Conservation (phyloP, 2,797 vertebrate genomes). For the Sebastolobus altivelis region DNA sequence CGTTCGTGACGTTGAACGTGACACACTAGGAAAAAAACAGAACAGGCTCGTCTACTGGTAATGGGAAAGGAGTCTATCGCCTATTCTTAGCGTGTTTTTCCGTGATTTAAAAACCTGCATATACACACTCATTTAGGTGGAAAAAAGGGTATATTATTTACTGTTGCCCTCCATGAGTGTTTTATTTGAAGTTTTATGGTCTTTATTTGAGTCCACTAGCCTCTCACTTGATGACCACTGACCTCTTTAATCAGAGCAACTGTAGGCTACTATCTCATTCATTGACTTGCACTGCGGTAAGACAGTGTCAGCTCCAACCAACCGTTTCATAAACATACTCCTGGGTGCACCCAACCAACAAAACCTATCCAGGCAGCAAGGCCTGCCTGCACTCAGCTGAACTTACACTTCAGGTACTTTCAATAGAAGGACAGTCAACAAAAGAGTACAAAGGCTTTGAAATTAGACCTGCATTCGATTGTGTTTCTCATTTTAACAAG, state of each 20-base stretch:
- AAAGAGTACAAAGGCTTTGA: background rate
- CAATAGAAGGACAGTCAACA: background rate
- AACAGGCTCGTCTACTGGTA: too few species aligned
- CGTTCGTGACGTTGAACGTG: too few species aligned
- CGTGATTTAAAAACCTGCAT: too few species aligned
- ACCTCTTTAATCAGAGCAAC: slow-evolving; percentile 59
- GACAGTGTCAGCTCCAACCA: slow-evolving; percentile 55
- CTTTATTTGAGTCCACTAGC: background rate
- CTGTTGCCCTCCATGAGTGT: background rate
- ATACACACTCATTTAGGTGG: background rate
- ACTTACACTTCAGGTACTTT: slow-evolving; percentile 12
- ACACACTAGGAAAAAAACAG: too few species aligned
- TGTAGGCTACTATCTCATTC: slow-evolving; percentile 43
- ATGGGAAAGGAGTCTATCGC: too few species aligned
- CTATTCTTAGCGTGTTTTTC: too few species aligned
- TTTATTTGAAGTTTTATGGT: background rate
- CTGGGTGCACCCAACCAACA: slow-evolving; percentile 45
- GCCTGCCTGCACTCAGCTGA: slow-evolving; percentile 30
- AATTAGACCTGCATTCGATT: background rate
- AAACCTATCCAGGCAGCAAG: slow-evolving; percentile 40
- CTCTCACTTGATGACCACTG: slow-evolving; percentile 46
- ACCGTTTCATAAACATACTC: slow-evolving; percentile 46
- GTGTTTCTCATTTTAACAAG: background rate
- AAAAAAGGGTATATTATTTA: background rate
- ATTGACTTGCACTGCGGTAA: slow-evolving; percentile 37